Conservation (phyloP, 2,888 invertebrate species). For the Tipula confusa region DNA sequence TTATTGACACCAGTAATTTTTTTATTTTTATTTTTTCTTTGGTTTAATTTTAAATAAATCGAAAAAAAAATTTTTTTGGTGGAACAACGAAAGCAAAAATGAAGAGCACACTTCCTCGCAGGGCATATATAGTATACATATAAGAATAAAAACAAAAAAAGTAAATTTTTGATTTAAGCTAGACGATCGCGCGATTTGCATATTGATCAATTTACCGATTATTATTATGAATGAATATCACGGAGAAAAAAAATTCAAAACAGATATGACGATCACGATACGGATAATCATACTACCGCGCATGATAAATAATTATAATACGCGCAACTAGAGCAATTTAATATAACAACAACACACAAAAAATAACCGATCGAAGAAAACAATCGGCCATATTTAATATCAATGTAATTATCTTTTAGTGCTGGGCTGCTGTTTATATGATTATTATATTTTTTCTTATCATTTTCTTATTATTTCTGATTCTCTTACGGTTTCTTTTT, state of each 20-base stretch:
- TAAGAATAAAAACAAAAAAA: too few species aligned
- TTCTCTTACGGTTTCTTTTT: not conserved
- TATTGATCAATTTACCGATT: not conserved
- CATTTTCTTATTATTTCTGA: conserved; percentile 25
- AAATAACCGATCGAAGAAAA: not conserved
- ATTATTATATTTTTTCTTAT: conserved; percentile 20
- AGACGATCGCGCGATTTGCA: not conserved
- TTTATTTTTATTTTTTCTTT: not conserved
- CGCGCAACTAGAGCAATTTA: conserved; percentile 28
- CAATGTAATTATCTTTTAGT: conserved; percentile 28
- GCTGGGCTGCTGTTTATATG: conserved; percentile 28
- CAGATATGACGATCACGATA: not conserved
- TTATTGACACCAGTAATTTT: not conserved
- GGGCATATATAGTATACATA: too few species aligned
- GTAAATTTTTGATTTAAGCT: not conserved
- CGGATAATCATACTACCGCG: conserved; percentile 1
- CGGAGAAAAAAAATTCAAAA: not conserved
- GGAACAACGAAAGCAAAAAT: not conserved
- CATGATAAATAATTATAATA: conserved; percentile 3
- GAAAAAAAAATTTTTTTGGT: not conserved
- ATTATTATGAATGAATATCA: not conserved
- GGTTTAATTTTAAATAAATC: not conserved
- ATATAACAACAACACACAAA: too few species aligned
- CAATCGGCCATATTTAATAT: conserved; percentile 27
- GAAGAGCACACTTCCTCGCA: not conserved